Percentiles rank a stretch among this genome's conserved stretches.
Evolutionary conservation across 2,113 vertebrate species (phyloP).

Genomic region (Melanostigma gelatinosum): DNA sequence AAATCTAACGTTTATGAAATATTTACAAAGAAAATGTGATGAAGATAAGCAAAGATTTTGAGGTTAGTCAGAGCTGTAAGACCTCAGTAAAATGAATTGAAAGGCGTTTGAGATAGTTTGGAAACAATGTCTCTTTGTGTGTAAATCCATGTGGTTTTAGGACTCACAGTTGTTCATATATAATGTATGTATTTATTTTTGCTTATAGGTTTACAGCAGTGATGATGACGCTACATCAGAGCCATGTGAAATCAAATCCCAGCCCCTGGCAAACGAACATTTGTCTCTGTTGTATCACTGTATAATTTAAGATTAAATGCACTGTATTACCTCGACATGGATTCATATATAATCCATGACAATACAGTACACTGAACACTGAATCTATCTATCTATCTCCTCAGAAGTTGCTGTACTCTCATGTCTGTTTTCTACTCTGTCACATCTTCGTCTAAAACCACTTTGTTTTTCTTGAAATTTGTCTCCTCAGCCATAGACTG

Average conservation of each 20-base stretch:
- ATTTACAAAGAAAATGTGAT: not conserved
- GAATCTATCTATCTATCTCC: not conserved
- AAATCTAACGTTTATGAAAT: slow-evolving; percentile 1
- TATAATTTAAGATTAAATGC: slow-evolving; percentile 5
- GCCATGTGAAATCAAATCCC: slow-evolving; percentile 14
- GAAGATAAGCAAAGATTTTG: not conserved
- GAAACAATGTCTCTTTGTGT: not conserved
- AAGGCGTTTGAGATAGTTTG: not conserved
- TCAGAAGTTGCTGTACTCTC: not conserved
- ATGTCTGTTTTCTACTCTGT: not conserved
- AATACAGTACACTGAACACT: not conserved
- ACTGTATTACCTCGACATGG: not conserved
- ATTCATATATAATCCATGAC: not conserved
- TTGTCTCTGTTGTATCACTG: slow-evolving; percentile 7
- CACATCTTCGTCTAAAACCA: not conserved
- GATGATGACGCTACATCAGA: not conserved
- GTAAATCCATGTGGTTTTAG: not conserved
- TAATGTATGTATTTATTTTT: not conserved
- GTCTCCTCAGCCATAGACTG: slow-evolving; percentile 90
- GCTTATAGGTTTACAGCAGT: not conserved
- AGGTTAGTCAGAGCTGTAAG: not conserved
- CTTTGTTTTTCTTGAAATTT: not conserved
- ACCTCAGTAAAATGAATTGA: not conserved
- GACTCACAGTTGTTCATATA: not conserved
- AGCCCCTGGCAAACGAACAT: not conserved